Evolutionary conservation across 1,140 invertebrate species (phyloP).

Genomic region (Saccostrea echinata): DNA sequence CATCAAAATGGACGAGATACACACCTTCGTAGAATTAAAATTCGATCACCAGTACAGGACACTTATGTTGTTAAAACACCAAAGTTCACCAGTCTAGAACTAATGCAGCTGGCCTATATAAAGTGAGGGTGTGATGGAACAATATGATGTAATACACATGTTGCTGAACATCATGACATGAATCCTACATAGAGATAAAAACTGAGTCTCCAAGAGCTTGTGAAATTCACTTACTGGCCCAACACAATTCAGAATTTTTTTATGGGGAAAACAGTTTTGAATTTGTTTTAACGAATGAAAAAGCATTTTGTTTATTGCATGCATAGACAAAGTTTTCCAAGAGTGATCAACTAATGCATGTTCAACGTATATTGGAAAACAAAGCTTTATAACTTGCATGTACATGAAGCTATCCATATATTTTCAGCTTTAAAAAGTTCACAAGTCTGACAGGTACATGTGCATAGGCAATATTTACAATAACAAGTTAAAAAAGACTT

Average conservation of each 20-base stretch:
- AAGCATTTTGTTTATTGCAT: too few relatives aligned
- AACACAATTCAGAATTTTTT: background rate
- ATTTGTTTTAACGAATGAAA: too few relatives aligned
- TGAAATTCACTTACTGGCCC: background rate
- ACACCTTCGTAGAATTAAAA: slow-evolving; percentile 97
- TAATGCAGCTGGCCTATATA: slow-evolving; percentile 89
- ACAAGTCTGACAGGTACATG: too few relatives aligned
- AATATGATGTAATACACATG: background rate
- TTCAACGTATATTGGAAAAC: too few relatives aligned
- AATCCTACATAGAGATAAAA: background rate
- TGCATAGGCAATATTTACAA: too few relatives aligned
- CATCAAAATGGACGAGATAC: slow-evolving; percentile 99
- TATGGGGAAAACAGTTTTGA: background rate
- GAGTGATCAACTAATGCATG: too few relatives aligned
- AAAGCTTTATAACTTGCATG: too few relatives aligned
- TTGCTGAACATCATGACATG: background rate
- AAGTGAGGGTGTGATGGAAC: slow-evolving; percentile 80
- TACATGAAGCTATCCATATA: too few relatives aligned
- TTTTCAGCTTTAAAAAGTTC: too few relatives aligned
- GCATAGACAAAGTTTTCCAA: too few relatives aligned
- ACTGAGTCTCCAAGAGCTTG: background rate
- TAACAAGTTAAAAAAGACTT: too few relatives aligned
- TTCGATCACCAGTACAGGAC: slow-evolving; percentile 93
- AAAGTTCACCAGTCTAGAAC: slow-evolving; percentile 90
- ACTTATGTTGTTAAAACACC: slow-evolving; percentile 87